Conservation (phyloP, 1,140 invertebrate species). For the Drosophila obscura region DNA sequence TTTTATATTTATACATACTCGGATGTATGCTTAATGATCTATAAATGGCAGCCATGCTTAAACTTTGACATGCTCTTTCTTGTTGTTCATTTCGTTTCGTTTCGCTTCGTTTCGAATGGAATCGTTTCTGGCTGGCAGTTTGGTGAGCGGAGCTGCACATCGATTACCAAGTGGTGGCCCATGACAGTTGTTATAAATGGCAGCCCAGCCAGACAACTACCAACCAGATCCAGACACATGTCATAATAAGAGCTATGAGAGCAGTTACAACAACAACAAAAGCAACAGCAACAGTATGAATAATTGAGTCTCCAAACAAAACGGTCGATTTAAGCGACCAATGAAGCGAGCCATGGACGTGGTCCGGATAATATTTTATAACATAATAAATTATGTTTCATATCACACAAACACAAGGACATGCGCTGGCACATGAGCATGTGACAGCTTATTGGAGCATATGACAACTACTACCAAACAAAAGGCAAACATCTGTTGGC, state of each 20-base stretch:
- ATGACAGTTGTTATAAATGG: constrained; percentile 81
- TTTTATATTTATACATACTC: constrained; percentile 5
- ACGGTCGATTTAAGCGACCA: constrained; percentile 79
- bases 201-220: constrained; percentile 67
- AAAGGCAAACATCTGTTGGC: constrained; percentile 79
- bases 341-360: constrained; percentile 60
- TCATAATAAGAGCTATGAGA: constrained; percentile 59
- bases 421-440: constrained; percentile 24
- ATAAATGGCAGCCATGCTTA: constrained; percentile 77
- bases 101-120: too few species aligned
- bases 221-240: constrained; percentile 78
- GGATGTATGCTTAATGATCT: constrained; percentile 66
- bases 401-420: constrained; percentile 17
- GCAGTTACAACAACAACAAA: constrained; percentile 43
- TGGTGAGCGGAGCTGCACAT: constrained; percentile 54
- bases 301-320: constrained; percentile 78
- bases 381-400: constrained; percentile 82
- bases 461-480: constrained; percentile 74
- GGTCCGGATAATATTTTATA: constrained; percentile 78
- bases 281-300: constrained; percentile 62
- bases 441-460: constrained; percentile 80
- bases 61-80: constrained; percentile 65
- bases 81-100: constrained; percentile 46
- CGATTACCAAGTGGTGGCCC: constrained; percentile 60
- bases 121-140: too few species aligned